phyloP scores from a whole-genome alignment of 2,888 invertebrate genomes.

The Lasius fuliginosus region DNA sequence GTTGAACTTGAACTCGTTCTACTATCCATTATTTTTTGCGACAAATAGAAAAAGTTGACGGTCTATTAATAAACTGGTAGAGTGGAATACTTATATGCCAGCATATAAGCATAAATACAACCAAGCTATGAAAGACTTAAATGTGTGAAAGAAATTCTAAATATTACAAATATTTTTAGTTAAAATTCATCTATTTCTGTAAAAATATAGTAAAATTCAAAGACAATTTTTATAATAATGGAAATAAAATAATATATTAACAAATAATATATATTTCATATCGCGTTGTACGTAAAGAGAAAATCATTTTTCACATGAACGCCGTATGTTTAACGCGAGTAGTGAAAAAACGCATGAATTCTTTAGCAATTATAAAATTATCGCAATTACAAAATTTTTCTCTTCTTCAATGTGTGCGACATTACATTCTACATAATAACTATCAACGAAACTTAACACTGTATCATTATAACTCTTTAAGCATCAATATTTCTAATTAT shows the following conservation, averaged over 20 bases:
- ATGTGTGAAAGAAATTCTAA: background rate
- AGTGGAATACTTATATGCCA: background rate
- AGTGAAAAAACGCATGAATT: background rate
- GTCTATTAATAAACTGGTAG: background rate
- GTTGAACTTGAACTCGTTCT: background rate
- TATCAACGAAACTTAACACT: conserved; percentile 12
- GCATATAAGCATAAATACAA: background rate
- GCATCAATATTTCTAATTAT: background rate
- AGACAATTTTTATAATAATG: background rate
- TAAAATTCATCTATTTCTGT: background rate
- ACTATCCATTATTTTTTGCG: background rate
- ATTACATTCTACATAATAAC: background rate
- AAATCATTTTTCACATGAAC: background rate
- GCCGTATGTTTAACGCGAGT: background rate
- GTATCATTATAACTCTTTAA: background rate
- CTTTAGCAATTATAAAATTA: background rate
- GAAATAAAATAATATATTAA: background rate
- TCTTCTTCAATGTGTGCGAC: background rate
- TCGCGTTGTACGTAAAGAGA: background rate
- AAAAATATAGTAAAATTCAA: background rate
- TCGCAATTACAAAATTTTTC: background rate
- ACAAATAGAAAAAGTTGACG: background rate
- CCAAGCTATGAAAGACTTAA: background rate
- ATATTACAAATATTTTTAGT: background rate
- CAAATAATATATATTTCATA: background rate